phyloP scores from a whole-genome alignment of 2,113 vertebrate genomes.

The Chloropsis hardwickii region DNA sequence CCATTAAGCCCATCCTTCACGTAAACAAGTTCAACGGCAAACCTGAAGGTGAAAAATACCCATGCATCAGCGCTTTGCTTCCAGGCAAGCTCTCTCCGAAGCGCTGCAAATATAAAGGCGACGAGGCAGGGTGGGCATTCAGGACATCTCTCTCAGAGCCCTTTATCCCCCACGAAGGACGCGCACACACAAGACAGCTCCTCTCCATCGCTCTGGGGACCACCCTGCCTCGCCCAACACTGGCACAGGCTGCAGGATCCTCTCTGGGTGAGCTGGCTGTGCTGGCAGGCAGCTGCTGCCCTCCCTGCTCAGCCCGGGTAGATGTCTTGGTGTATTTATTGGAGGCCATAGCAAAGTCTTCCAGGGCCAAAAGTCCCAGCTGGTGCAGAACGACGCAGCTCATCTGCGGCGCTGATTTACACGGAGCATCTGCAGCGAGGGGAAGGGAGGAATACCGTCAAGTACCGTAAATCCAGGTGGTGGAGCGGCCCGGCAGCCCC shows the following conservation, averaged over 20 bases:
- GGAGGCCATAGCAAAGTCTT: background rate
- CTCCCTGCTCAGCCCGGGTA: background rate
- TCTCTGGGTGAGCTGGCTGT: background rate
- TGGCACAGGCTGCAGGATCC: background rate
- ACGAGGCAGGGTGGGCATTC: background rate
- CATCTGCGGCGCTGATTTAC: background rate
- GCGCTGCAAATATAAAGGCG: background rate
- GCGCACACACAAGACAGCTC: accelerated
- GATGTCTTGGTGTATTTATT: background rate
- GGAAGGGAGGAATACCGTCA: background rate
- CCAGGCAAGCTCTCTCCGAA: background rate
- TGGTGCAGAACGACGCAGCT: background rate
- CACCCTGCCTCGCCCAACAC: accelerated
- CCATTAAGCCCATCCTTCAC: slow-evolving; percentile 9
- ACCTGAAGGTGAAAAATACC: background rate
- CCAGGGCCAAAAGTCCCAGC: background rate
- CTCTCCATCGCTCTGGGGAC: background rate
- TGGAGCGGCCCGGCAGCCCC: background rate
- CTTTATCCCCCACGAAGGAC: background rate
- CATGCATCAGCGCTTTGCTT: background rate
- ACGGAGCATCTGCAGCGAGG: background rate
- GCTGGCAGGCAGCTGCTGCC: background rate
- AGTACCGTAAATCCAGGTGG: background rate
- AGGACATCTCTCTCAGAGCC: background rate
- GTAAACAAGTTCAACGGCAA: background rate